Base-by-base conservation (phyloP, 2,113 vertebrate genomes). In the Psittacus erithacus region DNA sequence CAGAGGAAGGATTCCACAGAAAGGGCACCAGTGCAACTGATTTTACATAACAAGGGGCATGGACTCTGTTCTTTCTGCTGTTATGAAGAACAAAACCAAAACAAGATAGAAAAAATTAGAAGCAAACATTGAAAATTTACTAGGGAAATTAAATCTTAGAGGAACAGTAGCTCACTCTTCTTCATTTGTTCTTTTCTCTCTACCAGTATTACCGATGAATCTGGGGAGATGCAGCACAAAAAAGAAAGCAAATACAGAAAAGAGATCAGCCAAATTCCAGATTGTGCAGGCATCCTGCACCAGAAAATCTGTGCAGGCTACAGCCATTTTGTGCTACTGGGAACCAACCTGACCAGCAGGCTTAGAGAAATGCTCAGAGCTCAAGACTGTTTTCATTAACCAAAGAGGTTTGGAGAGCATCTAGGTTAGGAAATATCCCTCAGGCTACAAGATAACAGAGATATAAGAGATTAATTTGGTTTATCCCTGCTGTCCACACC, bases 41-140 rank as follows among this genome's bases (percentile, higher is more conserved):
- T 80, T 93, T 90, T 95, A 96, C 22, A 11, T 79, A 94, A 93
- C 41, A 57, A 70, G 71, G 59, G 41, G n/a, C 77, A 86, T 15
- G 15, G 52, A 55, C 55, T 91, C 59, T 64, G 28, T 44, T 86
- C 29, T 52, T 87, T 91, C 60, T 50, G 43, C 46, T 73, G 41
- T 47, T n/a, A 91, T 4, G 24, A 76, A 78, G 43, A 95, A 73
- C 39, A 93, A 92, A 93, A 78, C 4, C 10, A 25, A 83, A 91
- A 67, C 29, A 71, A 91, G 43, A 69, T 3, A 19, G 18, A 3
- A 11, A 76, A 43, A 75, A 67, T 9, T 1, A 74, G 67, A 92
- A 90, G 44, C 52, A 85, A 79, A 4, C 17, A 46, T 22, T 73
- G 76, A 78, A 4, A 14, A 44, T 22, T 67, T 70, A 74, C 71